Evolutionary conservation across 2,113 vertebrate species (phyloP).

Genomic region (Micronycteris hirsuta): DNA sequence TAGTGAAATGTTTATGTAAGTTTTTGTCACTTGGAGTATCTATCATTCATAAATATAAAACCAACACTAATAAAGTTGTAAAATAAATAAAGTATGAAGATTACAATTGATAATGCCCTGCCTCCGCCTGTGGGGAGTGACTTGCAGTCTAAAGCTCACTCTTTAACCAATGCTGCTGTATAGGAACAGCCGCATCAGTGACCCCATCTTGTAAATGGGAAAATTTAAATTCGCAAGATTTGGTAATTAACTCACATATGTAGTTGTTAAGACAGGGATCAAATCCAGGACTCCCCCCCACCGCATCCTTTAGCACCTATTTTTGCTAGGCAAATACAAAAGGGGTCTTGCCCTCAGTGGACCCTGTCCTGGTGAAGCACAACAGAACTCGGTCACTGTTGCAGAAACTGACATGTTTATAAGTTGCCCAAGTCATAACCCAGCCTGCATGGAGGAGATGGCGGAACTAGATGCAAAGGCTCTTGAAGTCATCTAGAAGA

Average conservation of each 20-base stretch:
- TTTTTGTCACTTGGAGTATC: not conserved
- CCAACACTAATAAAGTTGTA: not conserved
- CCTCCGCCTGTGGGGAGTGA: not conserved
- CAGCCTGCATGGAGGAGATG: not conserved
- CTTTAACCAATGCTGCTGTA: accelerated
- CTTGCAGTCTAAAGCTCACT: too few relatives aligned
- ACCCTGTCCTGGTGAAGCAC: not conserved
- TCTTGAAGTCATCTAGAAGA: not conserved
- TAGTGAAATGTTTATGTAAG: not conserved
- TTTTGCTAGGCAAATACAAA: not conserved
- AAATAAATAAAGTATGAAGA: not conserved
- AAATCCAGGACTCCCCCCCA: not conserved
- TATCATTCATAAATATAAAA: not conserved
- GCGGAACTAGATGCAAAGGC: too few relatives aligned
- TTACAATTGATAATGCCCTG: not conserved
- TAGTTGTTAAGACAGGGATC: not conserved
- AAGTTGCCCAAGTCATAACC: accelerated
- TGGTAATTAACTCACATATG: not conserved
- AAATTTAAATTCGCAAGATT: not conserved
- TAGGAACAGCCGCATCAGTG: not conserved
- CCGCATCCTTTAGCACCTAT: not conserved
- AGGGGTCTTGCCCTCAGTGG: not conserved
- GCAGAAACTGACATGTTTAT: not conserved
- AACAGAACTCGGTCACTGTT: not conserved
- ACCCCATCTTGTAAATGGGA: not conserved